phyloP scores from a whole-genome alignment of 2,888 invertebrate genomes.

The Diadegma fenestrale region DNA sequence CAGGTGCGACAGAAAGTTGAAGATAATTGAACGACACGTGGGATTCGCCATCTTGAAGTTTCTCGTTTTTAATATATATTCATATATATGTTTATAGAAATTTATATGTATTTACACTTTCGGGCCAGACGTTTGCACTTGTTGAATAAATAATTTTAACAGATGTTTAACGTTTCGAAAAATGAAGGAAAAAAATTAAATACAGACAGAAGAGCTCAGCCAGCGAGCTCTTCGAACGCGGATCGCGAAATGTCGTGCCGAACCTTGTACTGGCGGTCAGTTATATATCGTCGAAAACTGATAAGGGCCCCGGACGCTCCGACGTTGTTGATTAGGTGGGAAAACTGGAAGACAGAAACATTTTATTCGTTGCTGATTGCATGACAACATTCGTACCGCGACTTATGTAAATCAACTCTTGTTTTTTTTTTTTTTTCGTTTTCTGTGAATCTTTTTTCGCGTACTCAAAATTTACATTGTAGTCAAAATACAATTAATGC shows the following conservation, averaged over 20 bases:
- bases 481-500: not conserved
- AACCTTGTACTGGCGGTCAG: slow-evolving; percentile 62
- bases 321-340: slow-evolving; percentile 53
- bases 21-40: not conserved
- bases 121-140: not conserved
- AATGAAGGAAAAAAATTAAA: slow-evolving; percentile 2
- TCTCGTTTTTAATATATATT: not conserved
- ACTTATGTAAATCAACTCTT: slow-evolving; percentile 1
- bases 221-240: slow-evolving; percentile 55
- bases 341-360: slow-evolving; percentile 39
- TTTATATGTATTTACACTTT: too few species aligned
- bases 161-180: not conserved
- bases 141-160: not conserved
- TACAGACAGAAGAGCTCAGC: slow-evolving; percentile 29
- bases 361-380: slow-evolving; percentile 50
- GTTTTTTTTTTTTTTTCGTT: not conserved
- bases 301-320: slow-evolving; percentile 57
- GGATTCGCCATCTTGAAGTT: slow-evolving; percentile 31
- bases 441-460: not conserved
- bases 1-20: not conserved
- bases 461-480: not conserved
- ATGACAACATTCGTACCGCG: slow-evolving; percentile 11
- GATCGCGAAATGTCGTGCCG: slow-evolving; percentile 51
- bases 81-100: not conserved
- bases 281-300: slow-evolving; percentile 70